A percentile compares a stretch with the other conserved stretches of the same genome.
Conservation (phyloP, 2,113 vertebrate species). For the Electrona antarctica region DNA sequence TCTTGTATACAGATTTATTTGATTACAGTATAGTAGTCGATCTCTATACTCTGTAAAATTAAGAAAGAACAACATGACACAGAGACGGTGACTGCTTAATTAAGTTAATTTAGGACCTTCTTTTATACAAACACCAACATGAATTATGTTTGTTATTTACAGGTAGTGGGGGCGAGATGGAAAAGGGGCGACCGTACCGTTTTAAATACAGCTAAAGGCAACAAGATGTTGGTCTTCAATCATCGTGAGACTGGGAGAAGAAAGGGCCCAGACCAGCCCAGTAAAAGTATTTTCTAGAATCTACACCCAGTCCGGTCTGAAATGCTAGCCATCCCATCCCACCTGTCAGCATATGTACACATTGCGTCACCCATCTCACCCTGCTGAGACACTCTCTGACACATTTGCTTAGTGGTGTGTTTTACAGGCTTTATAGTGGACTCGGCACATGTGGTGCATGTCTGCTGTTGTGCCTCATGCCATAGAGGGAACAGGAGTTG, state of each 20-base stretch:
- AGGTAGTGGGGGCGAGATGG: too few relatives aligned
- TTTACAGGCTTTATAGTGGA: slow-evolving; percentile 60
- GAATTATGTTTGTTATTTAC: too few relatives aligned
- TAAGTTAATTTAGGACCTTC: too few relatives aligned
- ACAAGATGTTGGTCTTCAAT: slow-evolving; percentile 10
- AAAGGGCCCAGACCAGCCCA: slow-evolving; percentile 3
- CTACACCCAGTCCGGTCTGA: slow-evolving; percentile 20
- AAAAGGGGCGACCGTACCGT: too few relatives aligned
- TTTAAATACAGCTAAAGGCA: not conserved
- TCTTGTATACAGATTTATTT: too few relatives aligned
- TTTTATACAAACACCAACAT: too few relatives aligned
- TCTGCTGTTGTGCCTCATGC: slow-evolving; percentile 50
- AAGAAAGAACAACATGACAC: too few relatives aligned
- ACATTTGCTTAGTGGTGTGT: slow-evolving; percentile 64
- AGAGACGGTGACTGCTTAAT: too few relatives aligned
- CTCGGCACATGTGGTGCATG: slow-evolving; percentile 59
- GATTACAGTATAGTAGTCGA: too few relatives aligned
- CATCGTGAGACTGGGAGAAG: not conserved
- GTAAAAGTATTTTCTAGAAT: slow-evolving; percentile 26
- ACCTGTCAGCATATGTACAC: slow-evolving; percentile 67
- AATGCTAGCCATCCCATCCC: slow-evolving; percentile 29
- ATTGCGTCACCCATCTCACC: slow-evolving; percentile 59
- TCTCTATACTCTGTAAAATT: too few relatives aligned
- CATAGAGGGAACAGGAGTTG: slow-evolving; percentile 64
- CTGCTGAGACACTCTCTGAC: slow-evolving; percentile 50